Conservation (phyloP, 1,140 invertebrate species). For the Drosophila pandora region DNA sequence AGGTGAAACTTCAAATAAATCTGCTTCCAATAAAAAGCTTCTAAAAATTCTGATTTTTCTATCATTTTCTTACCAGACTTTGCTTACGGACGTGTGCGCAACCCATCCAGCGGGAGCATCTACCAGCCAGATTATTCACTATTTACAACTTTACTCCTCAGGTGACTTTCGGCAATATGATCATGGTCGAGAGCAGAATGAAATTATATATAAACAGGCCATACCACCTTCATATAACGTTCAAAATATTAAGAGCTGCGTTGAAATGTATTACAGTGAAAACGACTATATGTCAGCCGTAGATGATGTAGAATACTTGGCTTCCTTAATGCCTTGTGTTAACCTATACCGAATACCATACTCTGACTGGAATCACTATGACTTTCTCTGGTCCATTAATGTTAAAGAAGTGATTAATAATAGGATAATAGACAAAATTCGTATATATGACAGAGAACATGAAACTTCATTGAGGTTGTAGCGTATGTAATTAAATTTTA, state of each 20-base stretch:
- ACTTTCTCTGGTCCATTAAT: constrained; percentile 86
- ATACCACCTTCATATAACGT: constrained; percentile 85
- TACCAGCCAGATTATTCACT: constrained; percentile 84
- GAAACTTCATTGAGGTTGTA: not conserved
- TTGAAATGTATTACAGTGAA: constrained; percentile 87
- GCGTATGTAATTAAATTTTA: not conserved
- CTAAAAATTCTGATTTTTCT: not conserved
- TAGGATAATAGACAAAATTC: constrained; percentile 84
- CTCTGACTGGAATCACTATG: constrained; percentile 85
- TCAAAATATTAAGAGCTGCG: constrained; percentile 86
- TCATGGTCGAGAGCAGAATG: constrained; percentile 83
- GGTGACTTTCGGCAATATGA: constrained; percentile 84
- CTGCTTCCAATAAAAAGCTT: too few species aligned
- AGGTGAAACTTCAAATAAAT: constrained; percentile 44
- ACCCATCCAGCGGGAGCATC: constrained; percentile 84
- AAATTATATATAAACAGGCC: constrained; percentile 83
- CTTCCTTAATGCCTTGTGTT: constrained; percentile 81
- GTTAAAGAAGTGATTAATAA: constrained; percentile 84
- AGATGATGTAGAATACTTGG: constrained; percentile 84
- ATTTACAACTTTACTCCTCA: constrained; percentile 83
- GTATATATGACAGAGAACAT: constrained; percentile 61
- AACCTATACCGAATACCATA: constrained; percentile 82
- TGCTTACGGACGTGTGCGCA: constrained; percentile 69
- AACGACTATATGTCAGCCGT: constrained; percentile 87
- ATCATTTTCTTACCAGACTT: constrained; percentile 36